A percentile compares a stretch with the other conserved stretches of the same genome.
Conservation (phyloP, 2,888 invertebrate species). For the Tinea trinotella region DNA sequence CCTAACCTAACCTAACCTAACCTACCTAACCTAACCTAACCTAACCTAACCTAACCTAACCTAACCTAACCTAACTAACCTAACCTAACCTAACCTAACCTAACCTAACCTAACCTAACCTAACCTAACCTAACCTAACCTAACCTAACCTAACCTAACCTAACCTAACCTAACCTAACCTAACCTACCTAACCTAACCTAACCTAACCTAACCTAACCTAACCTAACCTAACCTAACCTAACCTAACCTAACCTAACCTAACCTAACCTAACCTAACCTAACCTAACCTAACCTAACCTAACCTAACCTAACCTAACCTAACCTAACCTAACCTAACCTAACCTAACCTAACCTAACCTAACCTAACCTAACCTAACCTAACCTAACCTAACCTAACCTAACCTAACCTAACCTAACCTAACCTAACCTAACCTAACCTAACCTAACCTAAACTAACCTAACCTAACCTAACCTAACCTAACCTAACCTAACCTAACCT, state of each 20-base stretch:
- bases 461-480: conserved; percentile 27
- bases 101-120: conserved; percentile 22
- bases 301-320: conserved; percentile 30
- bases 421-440: conserved; percentile 29
- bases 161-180: conserved; percentile 21
- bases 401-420: conserved; percentile 31
- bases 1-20: too few relatives aligned
- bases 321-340: conserved; percentile 31
- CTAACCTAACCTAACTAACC: conserved; percentile 23
- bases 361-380: conserved; percentile 31
- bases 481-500: conserved; percentile 28
- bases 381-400: conserved; percentile 30
- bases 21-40: conserved; percentile 26
- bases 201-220: conserved; percentile 29
- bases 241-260: conserved; percentile 30
- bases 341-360: conserved; percentile 28
- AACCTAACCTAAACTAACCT: too few relatives aligned
- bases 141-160: conserved; percentile 25
- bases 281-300: conserved; percentile 32
- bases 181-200: conserved; percentile 27
- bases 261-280: conserved; percentile 31
- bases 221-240: conserved; percentile 30
- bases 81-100: conserved; percentile 22
- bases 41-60: conserved; percentile 22
- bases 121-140: conserved; percentile 23